Evolutionary conservation across 1,140 invertebrate genomes (phyloP).

Genomic region (Lasioglossum baleicum): DNA sequence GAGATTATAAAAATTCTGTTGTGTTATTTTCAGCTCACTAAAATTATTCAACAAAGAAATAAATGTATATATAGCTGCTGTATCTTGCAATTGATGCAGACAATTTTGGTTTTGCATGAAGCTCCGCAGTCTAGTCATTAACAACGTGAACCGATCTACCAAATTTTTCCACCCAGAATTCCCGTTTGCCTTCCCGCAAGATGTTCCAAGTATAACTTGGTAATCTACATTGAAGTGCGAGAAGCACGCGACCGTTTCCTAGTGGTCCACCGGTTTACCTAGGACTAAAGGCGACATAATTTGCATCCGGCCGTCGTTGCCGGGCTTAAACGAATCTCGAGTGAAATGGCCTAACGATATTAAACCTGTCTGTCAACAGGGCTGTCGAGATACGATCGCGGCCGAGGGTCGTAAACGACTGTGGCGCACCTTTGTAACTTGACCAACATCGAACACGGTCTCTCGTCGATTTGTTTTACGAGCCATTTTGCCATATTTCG

Average conservation of each 20-base stretch:
- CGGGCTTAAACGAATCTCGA: constrained; percentile 33
- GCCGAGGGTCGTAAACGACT: constrained; percentile 38
- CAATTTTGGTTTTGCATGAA: too few species aligned
- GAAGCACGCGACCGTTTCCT: not conserved
- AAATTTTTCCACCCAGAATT: too few species aligned
- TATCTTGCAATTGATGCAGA: too few species aligned
- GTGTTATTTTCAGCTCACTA: too few species aligned
- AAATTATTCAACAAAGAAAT: too few species aligned
- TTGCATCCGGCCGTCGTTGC: constrained; percentile 25
- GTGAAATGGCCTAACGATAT: constrained; percentile 46
- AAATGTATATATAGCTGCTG: too few species aligned
- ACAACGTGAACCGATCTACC: too few species aligned
- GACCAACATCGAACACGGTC: constrained; percentile 40
- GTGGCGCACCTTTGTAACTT: constrained; percentile 46
- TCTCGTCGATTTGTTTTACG: constrained; percentile 50
- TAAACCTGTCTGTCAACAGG: constrained; percentile 44
- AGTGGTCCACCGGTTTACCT: not conserved
- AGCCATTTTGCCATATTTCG: constrained; percentile 47
- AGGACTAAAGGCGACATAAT: constrained; percentile 1
- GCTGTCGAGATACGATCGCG: constrained; percentile 46
- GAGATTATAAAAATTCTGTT: too few species aligned
- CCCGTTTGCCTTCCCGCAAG: too few species aligned
- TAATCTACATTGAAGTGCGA: not conserved
- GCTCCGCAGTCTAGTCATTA: too few species aligned
- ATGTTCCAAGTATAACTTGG: not conserved